Evolutionary conservation across 2,797 vertebrate species (phyloP).

Genomic region (Heteromormyrus szaboi): DNA sequence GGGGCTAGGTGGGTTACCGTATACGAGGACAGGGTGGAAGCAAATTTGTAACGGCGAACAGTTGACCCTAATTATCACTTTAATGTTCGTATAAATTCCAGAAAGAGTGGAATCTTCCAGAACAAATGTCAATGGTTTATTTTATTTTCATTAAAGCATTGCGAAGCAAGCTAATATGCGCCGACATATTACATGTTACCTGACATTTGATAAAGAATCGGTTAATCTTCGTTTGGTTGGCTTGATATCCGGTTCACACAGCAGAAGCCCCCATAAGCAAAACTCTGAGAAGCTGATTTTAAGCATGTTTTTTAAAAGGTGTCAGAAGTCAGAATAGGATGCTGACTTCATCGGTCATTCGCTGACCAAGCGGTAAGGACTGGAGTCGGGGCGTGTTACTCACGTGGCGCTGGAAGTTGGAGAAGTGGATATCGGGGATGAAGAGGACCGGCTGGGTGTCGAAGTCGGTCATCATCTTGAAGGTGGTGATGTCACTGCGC

Average conservation of each 20-base stretch:
- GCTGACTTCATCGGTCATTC: neutral
- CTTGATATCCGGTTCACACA: neutral
- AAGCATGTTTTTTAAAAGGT: neutral
- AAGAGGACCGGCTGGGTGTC: conserved; percentile 96
- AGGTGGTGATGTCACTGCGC: conserved; percentile 83
- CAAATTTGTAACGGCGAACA: neutral
- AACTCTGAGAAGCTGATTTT: neutral
- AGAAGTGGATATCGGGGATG: conserved; percentile 91
- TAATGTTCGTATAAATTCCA: neutral
- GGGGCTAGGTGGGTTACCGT: neutral
- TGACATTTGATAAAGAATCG: neutral
- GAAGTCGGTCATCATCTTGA: conserved; percentile 83
- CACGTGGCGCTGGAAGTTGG: conserved; percentile 88
- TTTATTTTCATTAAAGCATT: neutral
- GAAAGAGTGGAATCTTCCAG: neutral
- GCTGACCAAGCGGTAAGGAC: neutral
- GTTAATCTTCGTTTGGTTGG: neutral
- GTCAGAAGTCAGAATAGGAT: neutral
- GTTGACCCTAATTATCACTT: neutral
- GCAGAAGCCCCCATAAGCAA: neutral
- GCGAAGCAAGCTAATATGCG: neutral
- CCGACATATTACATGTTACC: neutral
- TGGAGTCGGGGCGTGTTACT: conserved; percentile 44
- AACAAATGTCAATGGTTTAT: neutral
- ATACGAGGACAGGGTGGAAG: neutral